Base-by-base conservation (phyloP, 2,797 vertebrate species). In the Cephalopachus bancanus region DNA sequence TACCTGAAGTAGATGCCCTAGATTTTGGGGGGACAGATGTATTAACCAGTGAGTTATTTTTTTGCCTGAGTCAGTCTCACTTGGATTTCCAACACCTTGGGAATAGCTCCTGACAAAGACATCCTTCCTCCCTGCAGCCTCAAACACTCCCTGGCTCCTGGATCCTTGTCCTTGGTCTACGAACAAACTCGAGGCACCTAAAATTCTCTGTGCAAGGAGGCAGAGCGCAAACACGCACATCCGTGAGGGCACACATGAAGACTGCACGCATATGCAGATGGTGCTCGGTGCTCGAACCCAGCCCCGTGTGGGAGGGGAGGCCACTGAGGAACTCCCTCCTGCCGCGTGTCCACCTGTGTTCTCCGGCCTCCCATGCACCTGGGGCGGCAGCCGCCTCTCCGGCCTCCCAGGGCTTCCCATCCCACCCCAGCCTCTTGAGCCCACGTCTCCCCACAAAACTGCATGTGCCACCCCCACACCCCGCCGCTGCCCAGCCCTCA, bases 1-100 rank as follows among this genome's bases (percentile, higher is more conserved):
- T 24, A 64, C 89, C 65, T 74, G 53, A 93, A 93, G n/a, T 16
- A 62, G 11, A 30, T 7, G 3, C 3, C 15, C 60, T 64, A 8
- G 10, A 33, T 37, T 37, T 37, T 37, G 37, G 37, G 37, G 37
- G 37, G 37, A 37, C 37, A 37, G 37, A 49, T 62, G 19, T 71
- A 83, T 59, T 76, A 86, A 80, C 37, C 53, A 84, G 15, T 7
- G 4, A 57, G 28, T 78, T 79, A 1, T 57, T 55, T 84, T 67
- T 75, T 79, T 62, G 7, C 44, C 72, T 69, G 55, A 89, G 78
- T 12, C n/a, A 79, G 9, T 80, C 96, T 74, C 51, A 64, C 60
- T 69, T 76, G 37, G 26, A 64, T 74, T 91, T 93, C 64, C 75
- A 16, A 75, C n/a, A 55, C 7, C 33, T 57, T 15, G 44, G 51